Evolutionary conservation across 2,797 vertebrate genomes (phyloP), one percentile per base, ranked within the genome.

Genomic region (Passerculus sandwichensis): DNA sequence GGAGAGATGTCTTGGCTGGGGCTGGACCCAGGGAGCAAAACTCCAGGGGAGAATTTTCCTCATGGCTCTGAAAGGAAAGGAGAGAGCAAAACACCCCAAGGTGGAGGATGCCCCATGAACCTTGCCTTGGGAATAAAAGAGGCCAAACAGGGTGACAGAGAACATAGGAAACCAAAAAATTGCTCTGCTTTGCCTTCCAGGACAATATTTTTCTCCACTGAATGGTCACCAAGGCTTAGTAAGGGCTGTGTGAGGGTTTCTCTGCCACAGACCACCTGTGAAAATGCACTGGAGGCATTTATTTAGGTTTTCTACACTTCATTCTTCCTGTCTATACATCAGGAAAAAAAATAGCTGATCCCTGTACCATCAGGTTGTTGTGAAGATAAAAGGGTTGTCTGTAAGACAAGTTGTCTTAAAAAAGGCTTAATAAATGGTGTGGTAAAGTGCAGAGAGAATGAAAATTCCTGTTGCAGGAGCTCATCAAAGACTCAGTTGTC

Each of bases 321-420:
- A 44, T 19, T n/a, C 19, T 64, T 54, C 27, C 42, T 30, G 22
- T 36, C 53, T 60, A 5, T 60, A 60, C 42, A 81, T 27, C 29
- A 72, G 59, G 54, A 50, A 60, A 56, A 85, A 19, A 80, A 76
- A 67, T 2, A 47, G 3, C 22, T 27, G 3, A 3, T 40, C 44
- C 40, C 19, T 26, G 7, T 45, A 8, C 45, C 0, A 0, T 2
- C 5, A 64, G 20, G 29, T 13, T 38, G 9, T 9, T 60, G 23
- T 30, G 73, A 73, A 56, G 40, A 48, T 48, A 45, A 50, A 69
- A 61, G 34, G 17, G n/a, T n/a, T n/a, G n/a, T n/a, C n/a, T n/a
- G n/a, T n/a, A 94, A 75, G 30, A 34, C 25, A 48, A 21, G 6
- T 8, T 91, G 26, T 26, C 59, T 75, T 65, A 6, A 69, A 77